A percentile compares a stretch with the other conserved stretches of the same genome.
These are phyloP conservation scores for Heliornis fulica DNA, from an alignment of 2,113 vertebrate genomes.

Conservation along the genomic window DNA sequence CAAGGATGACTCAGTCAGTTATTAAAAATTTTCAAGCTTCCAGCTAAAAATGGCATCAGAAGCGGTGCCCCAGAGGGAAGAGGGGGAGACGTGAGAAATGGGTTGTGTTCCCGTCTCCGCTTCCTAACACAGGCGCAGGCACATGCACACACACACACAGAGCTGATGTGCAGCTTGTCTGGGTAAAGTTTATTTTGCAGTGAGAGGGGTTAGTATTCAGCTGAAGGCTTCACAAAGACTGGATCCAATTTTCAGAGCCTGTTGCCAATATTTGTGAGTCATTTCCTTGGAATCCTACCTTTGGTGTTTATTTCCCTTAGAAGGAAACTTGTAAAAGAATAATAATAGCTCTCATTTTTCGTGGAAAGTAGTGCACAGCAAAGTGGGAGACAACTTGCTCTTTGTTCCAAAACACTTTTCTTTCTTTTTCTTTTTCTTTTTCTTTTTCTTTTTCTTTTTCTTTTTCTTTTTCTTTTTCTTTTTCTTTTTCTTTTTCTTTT, in stretches of 20 bases:
- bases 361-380: conserved; percentile 56
- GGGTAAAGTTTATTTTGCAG: conserved; percentile 64
- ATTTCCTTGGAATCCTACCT: conserved; percentile 89
- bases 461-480: too few species aligned
- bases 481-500: too few species aligned
- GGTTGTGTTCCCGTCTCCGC: background rate
- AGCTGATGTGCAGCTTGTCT: conserved; percentile 33
- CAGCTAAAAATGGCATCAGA: conserved; percentile 63
- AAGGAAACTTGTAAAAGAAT: conserved; percentile 85
- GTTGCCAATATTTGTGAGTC: conserved; percentile 85
- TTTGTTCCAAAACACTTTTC: conserved; percentile 76
- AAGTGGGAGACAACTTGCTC: conserved; percentile 68
- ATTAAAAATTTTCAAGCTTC: conserved; percentile 63
- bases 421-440: too few species aligned
- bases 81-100: background rate
- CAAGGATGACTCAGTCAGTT: conserved; percentile 20
- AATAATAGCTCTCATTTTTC: conserved; percentile 72
- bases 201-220: conserved; percentile 41
- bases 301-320: conserved; percentile 87
- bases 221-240: conserved; percentile 63
- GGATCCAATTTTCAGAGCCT: conserved; percentile 73
- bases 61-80: background rate
- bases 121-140: background rate
- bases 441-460: too few species aligned
- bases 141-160: background rate